Evolutionary conservation across 2,888 invertebrate species (phyloP), one percentile per base, ranked within the genome.

Genomic region (Heliothis peltigera): DNA sequence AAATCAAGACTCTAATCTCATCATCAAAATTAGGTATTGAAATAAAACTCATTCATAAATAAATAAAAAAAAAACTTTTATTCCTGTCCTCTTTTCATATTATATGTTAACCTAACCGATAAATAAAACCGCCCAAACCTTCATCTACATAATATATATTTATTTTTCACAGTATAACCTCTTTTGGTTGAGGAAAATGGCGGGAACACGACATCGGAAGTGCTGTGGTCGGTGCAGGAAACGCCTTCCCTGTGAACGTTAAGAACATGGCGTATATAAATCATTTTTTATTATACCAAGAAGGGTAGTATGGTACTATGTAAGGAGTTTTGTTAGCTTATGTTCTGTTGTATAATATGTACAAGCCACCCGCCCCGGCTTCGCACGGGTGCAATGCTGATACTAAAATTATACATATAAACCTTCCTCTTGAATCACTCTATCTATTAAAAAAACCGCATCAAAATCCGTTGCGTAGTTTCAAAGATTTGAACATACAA

Each of bases 171-270:
- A n/a, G 77, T 58, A 64, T 75, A 75, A 70, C 78, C 66, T 77
- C 66, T 72, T 77, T 84, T 79, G 74, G 82, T 73, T 68, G 79
- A 87, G 87, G 84, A 90, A 90, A 91, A 89, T 86, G 85, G 77
- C 89, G 91, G 91, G 89, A 89, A 83, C 84, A 60, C 73, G 82
- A 80, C 71, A 82, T 85, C 86, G 92, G 91, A 90, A 85, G 86
- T 81, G 83, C 73, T 81, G 77, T 84, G 83, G 87, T 88, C 88
- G 80, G 84, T 70, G 77, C 87, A 86, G 90, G 91, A 90, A 87
- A 69, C 82, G 79, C 71, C 84, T 83, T 83, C 85, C 87, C 87
- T 84, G 87, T 64, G 70, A 83, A 85, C 89, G 84, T 81, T 84
- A 87, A 89, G 87, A 87, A 86, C 85, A 84, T 81, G 85, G 87